Conservation (phyloP, 2,888 invertebrate genomes). For the Hirtodrosophila histrioides region DNA sequence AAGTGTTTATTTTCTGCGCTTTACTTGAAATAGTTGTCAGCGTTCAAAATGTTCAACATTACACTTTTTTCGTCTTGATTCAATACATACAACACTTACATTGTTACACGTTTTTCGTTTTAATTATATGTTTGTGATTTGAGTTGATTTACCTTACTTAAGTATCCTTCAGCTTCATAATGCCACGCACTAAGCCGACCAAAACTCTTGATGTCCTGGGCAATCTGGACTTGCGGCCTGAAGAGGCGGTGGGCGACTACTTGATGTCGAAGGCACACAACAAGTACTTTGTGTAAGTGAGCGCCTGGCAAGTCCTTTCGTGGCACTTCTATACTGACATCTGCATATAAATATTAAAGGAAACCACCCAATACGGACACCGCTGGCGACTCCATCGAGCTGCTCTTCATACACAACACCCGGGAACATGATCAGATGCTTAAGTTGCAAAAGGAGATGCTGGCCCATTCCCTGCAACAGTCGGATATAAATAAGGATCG, state of each 20-base stretch:
- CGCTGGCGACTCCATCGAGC: slow-evolving; percentile 82
- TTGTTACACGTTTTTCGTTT: slow-evolving; percentile 1
- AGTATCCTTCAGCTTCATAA: slow-evolving; percentile 39
- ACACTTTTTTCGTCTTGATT: neutral
- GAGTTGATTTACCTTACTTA: slow-evolving; percentile 7
- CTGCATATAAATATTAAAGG: slow-evolving; percentile 44
- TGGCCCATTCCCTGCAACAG: slow-evolving; percentile 76
- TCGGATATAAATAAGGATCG: slow-evolving; percentile 70
- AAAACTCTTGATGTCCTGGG: slow-evolving; percentile 82
- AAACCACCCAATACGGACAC: slow-evolving; percentile 82
- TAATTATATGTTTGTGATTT: neutral
- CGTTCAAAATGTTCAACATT: slow-evolving; percentile 5
- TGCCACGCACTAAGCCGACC: slow-evolving; percentile 83
- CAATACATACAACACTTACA: slow-evolving; percentile 14
- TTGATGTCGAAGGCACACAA: slow-evolving; percentile 80
- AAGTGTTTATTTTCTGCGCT: slow-evolving; percentile 10
- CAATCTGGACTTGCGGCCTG: slow-evolving; percentile 81
- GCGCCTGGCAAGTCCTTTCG: neutral
- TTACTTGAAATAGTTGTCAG: slow-evolving; percentile 7
- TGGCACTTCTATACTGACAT: neutral
- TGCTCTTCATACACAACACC: slow-evolving; percentile 81
- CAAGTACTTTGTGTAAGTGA: slow-evolving; percentile 74
- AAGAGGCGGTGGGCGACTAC: slow-evolving; percentile 81
- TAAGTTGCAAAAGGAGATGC: slow-evolving; percentile 78
- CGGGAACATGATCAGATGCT: slow-evolving; percentile 81